Conservation (phyloP, 2,888 invertebrate species). For the Cepaea hortensis region DNA sequence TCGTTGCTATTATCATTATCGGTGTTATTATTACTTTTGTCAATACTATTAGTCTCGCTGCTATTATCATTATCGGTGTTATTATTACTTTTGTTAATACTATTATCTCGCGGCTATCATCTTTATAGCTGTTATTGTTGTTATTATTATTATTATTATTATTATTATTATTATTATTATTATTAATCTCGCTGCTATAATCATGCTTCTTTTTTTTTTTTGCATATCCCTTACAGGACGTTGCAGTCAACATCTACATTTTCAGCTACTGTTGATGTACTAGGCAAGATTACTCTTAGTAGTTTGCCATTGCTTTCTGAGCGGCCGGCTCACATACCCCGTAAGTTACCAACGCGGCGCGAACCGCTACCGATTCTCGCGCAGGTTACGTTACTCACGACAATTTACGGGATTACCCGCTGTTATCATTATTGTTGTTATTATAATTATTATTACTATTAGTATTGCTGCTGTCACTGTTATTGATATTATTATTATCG, state of each 20-base stretch:
- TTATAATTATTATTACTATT: conserved; percentile 2
- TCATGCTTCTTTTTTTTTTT: background rate
- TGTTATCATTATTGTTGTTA: background rate
- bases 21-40: conserved; percentile 11
- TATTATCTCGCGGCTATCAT: background rate
- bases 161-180: conserved; percentile 11
- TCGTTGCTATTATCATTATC: background rate
- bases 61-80: conserved; percentile 1
- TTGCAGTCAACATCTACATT: too few species aligned
- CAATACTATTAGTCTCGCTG: background rate
- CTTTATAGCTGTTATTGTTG: background rate
- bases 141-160: background rate
- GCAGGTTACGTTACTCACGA: background rate
- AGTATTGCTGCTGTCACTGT: background rate
- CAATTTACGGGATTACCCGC: background rate
- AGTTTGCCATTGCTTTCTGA: too few species aligned
- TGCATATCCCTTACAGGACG: too few species aligned
- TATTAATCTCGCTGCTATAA: background rate
- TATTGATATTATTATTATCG: conserved; percentile 1
- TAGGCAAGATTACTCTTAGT: too few species aligned
- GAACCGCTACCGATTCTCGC: too few species aligned
- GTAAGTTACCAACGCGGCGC: too few species aligned
- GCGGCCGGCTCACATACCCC: too few species aligned
- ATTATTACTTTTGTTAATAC: conserved; percentile 8
- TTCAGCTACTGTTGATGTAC: too few species aligned